Evolutionary conservation across 1,140 invertebrate genomes (phyloP), one percentile per base, ranked within the genome.

Genomic region (Drosophila nikananu): DNA sequence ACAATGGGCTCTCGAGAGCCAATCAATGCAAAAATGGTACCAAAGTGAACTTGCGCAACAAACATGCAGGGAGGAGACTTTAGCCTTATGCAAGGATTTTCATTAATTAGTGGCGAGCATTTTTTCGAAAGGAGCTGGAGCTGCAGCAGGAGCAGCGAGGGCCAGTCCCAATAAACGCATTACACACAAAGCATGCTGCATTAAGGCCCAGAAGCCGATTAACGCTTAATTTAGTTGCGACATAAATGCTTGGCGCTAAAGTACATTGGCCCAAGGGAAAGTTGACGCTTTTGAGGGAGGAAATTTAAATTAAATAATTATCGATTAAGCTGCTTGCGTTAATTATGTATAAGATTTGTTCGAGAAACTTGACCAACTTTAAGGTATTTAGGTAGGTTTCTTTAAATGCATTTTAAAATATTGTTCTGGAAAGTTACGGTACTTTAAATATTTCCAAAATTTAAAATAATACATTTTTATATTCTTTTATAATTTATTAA

Each of bases 1-100:
- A 84, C 82, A 84, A 86, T 67, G 48, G 63, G 19, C 66, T 72
- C 80, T 86, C 68, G 74, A 86, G 52, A 59, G 78, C 78, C 82
- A 86, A 86, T 86, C 82, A 86, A 84, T 77, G 82, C 49, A 83
- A 72, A 80, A 68, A 77, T 57, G 42, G 54, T 51, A 39, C 59
- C 58, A 72, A 60, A 80, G 49, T 58, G 41, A 72, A 63, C 32
- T 70, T 55, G 54, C 17, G 44, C 49, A 70, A 61, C 59, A 60
- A 17, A 60, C 62, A 37, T 25, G 55, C 59, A n/a, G 23, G 17
- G 21, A 15, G 30, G 17, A 39, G 8, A 49, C 10, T 42, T 72
- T 35, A n/a, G 62, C 67, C 63, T 44, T 27, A 41, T 54, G 63
- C 63, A 54, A 54, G 48, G 37, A 44, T 66, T 37, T 66, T 70